Percentiles rank a stretch among this genome's conserved stretches.
Evolutionary conservation across 2,113 vertebrate genomes (phyloP).

Genomic region (Centropus unirufus): DNA sequence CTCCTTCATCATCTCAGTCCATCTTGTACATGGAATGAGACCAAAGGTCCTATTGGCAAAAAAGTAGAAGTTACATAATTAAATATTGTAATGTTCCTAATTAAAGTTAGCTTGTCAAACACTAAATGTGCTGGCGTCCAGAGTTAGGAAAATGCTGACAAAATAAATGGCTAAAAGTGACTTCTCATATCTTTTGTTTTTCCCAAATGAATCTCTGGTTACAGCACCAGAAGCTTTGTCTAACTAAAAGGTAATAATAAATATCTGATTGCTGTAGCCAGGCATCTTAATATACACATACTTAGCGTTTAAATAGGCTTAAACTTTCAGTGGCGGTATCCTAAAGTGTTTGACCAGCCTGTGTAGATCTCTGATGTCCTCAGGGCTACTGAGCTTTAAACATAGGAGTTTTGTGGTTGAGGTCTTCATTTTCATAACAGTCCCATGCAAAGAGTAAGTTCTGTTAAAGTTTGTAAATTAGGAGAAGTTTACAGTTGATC

Average conservation of each 20-base stretch:
- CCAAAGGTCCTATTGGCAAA: not conserved
- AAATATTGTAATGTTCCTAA: not conserved
- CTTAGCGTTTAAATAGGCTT: not conserved
- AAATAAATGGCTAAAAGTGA: not conserved
- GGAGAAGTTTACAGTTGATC: not conserved
- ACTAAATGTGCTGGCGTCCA: not conserved
- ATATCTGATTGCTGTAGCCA: not conserved
- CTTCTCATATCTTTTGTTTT: not conserved
- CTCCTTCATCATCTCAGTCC: not conserved
- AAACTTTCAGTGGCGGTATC: not conserved
- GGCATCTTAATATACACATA: not conserved
- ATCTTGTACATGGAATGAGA: not conserved
- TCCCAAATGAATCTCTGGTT: not conserved
- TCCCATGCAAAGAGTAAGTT: not conserved
- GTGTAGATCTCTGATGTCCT: not conserved
- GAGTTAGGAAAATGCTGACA: not conserved
- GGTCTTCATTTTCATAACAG: not conserved
- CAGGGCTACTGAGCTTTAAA: not conserved
- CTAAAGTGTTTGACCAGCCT: not conserved
- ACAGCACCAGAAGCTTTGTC: not conserved
- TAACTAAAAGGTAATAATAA: not conserved
- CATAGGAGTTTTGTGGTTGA: not conserved
- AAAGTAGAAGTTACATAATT: not conserved
- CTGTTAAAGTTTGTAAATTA: not conserved
- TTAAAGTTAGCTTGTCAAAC: not conserved